Evolutionary conservation across 2,797 vertebrate species (phyloP), one percentile per base, ranked within the genome.

Genomic region (Diceros bicornis): DNA sequence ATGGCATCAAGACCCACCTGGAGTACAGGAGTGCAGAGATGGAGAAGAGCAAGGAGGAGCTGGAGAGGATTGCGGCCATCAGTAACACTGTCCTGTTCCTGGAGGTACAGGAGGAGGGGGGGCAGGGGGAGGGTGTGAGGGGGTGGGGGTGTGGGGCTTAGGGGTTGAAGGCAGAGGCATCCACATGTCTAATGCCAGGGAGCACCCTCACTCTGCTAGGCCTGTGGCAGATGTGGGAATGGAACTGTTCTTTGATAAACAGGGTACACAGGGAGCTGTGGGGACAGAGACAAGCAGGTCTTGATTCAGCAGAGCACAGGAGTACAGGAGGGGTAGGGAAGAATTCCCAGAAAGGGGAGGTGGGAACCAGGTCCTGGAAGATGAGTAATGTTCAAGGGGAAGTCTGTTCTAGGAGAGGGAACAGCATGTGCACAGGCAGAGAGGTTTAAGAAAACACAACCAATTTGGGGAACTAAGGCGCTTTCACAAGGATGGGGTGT

Each of bases 1-100:
- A 98, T 0, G 98, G 99, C 55, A 99, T 99, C 97, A 98, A 99
- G 95, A 98, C 98, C 1, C 99, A 99, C 95, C 98, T 99, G 98
- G 99, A 99, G 97, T 98, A 99, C 89, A 98, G 99, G 96, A 98
- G 98, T 68, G 62, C 96, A 0, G 98, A 99, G 89, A 98, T 99
- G 94, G 99, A 99, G 98, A 99, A 99, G 98, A 99, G 97, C 2
- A 99, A 98, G 97, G 97, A 90, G 1, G 98, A 98, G 93, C 97
- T 99, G 97, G 99, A 99, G 97, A 99, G 99, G 87, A 97, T 99
- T 32, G 98, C 97, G 0, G 98, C 97, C 61, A 98, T 98, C 97
- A 99, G 99, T 77, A 99, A 99, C 29, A 98, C 99, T 0, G 98
- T 99, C 29, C 98, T 99, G 78, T 99, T 99, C 97, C 94, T 99